Percentiles rank a stretch among this genome's conserved stretches.
Evolutionary conservation across 2,113 vertebrate species (phyloP).

Genomic region (Hiodon tergisus): DNA sequence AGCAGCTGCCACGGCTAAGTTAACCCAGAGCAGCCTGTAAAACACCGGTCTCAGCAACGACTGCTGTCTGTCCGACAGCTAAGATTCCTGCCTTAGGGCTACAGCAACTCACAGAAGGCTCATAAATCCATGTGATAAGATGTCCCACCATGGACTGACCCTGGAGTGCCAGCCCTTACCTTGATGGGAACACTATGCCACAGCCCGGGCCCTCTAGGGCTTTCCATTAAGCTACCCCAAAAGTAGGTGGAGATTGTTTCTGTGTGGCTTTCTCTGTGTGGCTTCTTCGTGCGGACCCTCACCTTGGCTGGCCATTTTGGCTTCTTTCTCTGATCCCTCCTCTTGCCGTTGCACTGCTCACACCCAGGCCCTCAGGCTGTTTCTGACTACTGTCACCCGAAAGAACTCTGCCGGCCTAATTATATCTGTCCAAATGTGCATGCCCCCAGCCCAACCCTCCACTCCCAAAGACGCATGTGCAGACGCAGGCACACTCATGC

Average conservation of each 20-base stretch:
- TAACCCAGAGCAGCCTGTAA: background rate
- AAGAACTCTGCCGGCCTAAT: slow-evolving; percentile 55
- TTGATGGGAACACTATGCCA: too few relatives aligned
- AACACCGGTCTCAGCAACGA: too few relatives aligned
- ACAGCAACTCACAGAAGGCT: too few relatives aligned
- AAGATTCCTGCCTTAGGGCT: too few relatives aligned
- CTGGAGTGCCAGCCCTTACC: too few relatives aligned
- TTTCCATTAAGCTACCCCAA: too few relatives aligned
- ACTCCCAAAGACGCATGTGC: slow-evolving; percentile 27
- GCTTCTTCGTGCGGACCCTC: slow-evolving; percentile 34
- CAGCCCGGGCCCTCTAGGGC: too few relatives aligned
- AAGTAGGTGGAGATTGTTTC: too few relatives aligned
- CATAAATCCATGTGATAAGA: too few relatives aligned
- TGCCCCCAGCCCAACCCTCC: slow-evolving; percentile 32
- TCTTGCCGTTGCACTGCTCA: slow-evolving; percentile 26
- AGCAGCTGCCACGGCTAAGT: background rate
- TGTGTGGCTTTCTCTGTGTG: slow-evolving; percentile 2
- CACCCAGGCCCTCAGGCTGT: slow-evolving; percentile 44
- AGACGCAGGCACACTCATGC: slow-evolving; percentile 22
- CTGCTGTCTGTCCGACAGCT: too few relatives aligned
- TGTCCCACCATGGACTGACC: too few relatives aligned
- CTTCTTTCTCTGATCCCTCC: slow-evolving; percentile 32
- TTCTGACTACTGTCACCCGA: slow-evolving; percentile 58
- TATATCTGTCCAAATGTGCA: slow-evolving; percentile 53
- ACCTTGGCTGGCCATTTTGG: slow-evolving; percentile 66